Base-by-base conservation (phyloP, 2,888 invertebrate genomes). In the Tuberolachnus salignus region DNA sequence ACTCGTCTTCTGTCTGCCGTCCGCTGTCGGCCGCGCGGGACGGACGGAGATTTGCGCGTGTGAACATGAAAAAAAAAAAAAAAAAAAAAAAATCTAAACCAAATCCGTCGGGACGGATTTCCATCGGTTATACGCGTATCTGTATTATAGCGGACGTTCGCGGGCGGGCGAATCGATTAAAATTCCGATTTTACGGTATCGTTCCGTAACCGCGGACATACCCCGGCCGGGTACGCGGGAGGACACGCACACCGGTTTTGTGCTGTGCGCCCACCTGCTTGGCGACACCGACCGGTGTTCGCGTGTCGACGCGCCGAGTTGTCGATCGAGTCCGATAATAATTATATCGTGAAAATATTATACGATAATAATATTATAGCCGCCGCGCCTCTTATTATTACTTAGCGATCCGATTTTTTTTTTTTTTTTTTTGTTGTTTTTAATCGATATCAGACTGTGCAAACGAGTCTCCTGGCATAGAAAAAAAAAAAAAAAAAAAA, bases 141-240 rank as follows among this genome's bases (percentile, higher is more conserved):
- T 4, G 6, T 34, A 34, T 4, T 4, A 6, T 6, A 6, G 34
- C 34, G 34, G 46, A 23, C 67, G 44, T 69, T 67, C 26, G 34
- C 34, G 34, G 49, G n/a, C 53, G 26, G 53, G 16, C 14, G 51
- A 63, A 64, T 74, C 74, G 74, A 74, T 64, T 74, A 74, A 63
- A 74, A 55, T 64, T 64, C 64, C 64, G 42, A 74, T 21, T 64
- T 74, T 73, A 73, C 49, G 34, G 72, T 72, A 49, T 61, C 72
- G 59, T 42, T 6, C 44, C 19, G 51, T 16, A 34, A 34, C n/a
- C 26, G n/a, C 67, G 66, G n/a, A 63, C 19, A 61, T 44, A 63
- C 44, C n/a, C n/a, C 63, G 19, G 42, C 34, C 34, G 3, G 34
- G 34, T 34, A 34, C 34, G 44, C 44, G 42, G 34, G 34, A 57